A percentile compares a stretch with the other conserved stretches of the same genome.
Evolutionary conservation across 2,888 invertebrate species (phyloP).

Genomic region (Asteroscopus sphinx): DNA sequence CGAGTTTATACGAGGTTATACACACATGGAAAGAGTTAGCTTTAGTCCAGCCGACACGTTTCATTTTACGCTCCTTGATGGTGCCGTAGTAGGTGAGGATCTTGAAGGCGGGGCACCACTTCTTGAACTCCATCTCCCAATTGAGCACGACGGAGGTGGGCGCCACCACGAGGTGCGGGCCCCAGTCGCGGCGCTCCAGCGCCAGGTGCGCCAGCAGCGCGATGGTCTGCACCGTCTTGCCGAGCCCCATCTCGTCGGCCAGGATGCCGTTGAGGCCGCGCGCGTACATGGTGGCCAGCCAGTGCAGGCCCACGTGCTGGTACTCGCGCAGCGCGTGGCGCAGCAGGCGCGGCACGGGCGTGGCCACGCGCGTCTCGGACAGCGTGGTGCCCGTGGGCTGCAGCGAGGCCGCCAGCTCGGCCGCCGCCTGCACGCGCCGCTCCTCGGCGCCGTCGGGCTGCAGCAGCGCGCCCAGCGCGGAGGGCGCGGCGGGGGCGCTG

Average conservation of each 20-base stretch:
- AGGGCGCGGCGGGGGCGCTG: slow-evolving; percentile 57
- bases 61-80: slow-evolving; percentile 97
- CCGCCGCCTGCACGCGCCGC: slow-evolving; percentile 96
- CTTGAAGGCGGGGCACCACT: slow-evolving; percentile 99
- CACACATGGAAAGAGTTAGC: slow-evolving; percentile 99
- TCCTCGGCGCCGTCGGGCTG: slow-evolving; percentile 77
- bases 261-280: slow-evolving; percentile 98
- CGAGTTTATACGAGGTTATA: slow-evolving; percentile 99
- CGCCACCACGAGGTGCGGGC: slow-evolving; percentile 99
- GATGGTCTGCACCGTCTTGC: slow-evolving; percentile 99
- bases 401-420: slow-evolving; percentile 97
- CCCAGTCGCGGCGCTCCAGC: slow-evolving; percentile 98
- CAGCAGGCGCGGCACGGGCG: slow-evolving; percentile 97
- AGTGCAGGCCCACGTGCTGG: slow-evolving; percentile 99
- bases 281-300: slow-evolving; percentile 99
- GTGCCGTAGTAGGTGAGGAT: slow-evolving; percentile 99
- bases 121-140: slow-evolving; percentile 99
- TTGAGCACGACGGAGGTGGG: slow-evolving; percentile 99
- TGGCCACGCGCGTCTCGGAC: slow-evolving; percentile 97
- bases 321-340: slow-evolving; percentile 97
- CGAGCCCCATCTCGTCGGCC: slow-evolving; percentile 99
- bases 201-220: slow-evolving; percentile 98
- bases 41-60: slow-evolving; percentile 99
- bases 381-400: slow-evolving; percentile 99
- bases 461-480: slow-evolving; percentile 61